Evolutionary conservation across 2,797 vertebrate species (phyloP).

Genomic region (Liparis tanakae): DNA sequence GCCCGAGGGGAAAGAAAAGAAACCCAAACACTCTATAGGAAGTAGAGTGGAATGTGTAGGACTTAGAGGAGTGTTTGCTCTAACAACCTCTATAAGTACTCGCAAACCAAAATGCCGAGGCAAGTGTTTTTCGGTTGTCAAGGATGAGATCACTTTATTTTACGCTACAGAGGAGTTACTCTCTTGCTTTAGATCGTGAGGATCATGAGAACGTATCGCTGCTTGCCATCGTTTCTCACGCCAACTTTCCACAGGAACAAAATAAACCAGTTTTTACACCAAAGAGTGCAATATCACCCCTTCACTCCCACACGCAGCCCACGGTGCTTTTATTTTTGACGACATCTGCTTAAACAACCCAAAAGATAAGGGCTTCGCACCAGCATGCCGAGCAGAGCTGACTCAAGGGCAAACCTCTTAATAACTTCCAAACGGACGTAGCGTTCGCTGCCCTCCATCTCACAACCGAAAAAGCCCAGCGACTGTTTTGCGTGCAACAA

Average conservation of each 20-base stretch:
- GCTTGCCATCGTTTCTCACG: neutral
- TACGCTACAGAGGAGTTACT: neutral
- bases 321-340: conserved; percentile 24
- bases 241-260: conserved; percentile 12
- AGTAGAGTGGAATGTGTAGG: conserved; percentile 37
- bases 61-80: conserved; percentile 35
- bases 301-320: neutral
- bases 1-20: conserved; percentile 16
- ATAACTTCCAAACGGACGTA: conserved; percentile 58
- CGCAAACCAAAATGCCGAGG: conserved; percentile 12
- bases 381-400: conserved; percentile 43
- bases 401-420: conserved; percentile 41
- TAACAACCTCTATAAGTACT: conserved; percentile 15
- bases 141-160: conserved; percentile 1
- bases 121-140: neutral
- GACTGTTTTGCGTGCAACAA: conserved; percentile 34
- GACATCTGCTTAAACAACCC: conserved; percentile 38
- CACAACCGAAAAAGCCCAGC: conserved; percentile 21
- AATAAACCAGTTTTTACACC: neutral
- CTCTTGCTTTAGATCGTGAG: neutral
- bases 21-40: conserved; percentile 50
- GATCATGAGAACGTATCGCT: conserved; percentile 8
- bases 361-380: conserved; percentile 42
- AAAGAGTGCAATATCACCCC: conserved; percentile 13
- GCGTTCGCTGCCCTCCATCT: conserved; percentile 25